Evolutionary conservation across 2,797 vertebrate genomes (phyloP).

Genomic region (Enteromius anoplus): DNA sequence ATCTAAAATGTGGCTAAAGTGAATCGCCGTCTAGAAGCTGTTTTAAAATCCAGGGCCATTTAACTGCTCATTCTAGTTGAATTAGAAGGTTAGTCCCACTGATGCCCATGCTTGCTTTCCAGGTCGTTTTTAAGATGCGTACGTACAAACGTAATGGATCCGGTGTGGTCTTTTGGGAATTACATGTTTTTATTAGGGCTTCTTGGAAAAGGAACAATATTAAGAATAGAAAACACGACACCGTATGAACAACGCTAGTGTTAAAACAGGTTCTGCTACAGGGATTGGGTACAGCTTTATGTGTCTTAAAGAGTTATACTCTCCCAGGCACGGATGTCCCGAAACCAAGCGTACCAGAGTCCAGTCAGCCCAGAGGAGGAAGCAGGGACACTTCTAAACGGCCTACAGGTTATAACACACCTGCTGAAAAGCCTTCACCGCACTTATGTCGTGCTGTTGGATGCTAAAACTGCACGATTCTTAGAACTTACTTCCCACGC

Average conservation of each 20-base stretch:
- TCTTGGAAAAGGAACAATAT: not conserved
- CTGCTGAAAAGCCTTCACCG: slow-evolving; percentile 8
- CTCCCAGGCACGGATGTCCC: slow-evolving; percentile 79
- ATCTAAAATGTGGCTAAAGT: not conserved
- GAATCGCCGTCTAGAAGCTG: not conserved
- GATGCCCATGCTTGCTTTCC: not conserved
- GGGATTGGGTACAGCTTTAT: not conserved
- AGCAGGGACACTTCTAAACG: slow-evolving; percentile 81
- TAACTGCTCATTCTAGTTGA: not conserved
- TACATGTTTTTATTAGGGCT: not conserved
- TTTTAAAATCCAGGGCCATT: not conserved
- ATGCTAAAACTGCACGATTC: slow-evolving; percentile 34
- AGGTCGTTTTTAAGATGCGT: not conserved
- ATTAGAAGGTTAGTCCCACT: not conserved
- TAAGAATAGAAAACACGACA: not conserved
- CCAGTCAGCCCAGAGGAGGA: slow-evolving; percentile 85
- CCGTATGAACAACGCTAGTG: not conserved
- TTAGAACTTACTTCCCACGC: not conserved
- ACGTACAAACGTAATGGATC: not conserved
- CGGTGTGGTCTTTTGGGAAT: not conserved
- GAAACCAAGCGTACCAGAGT: slow-evolving; percentile 79
- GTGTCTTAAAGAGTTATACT: slow-evolving; percentile 42
- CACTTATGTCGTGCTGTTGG: not conserved
- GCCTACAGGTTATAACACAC: slow-evolving; percentile 75
- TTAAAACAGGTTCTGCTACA: not conserved